A percentile compares a stretch with the other conserved stretches of the same genome.
phyloP scores from a whole-genome alignment of 2,888 invertebrate genomes.

The Rhamphomyia laevipes region DNA sequence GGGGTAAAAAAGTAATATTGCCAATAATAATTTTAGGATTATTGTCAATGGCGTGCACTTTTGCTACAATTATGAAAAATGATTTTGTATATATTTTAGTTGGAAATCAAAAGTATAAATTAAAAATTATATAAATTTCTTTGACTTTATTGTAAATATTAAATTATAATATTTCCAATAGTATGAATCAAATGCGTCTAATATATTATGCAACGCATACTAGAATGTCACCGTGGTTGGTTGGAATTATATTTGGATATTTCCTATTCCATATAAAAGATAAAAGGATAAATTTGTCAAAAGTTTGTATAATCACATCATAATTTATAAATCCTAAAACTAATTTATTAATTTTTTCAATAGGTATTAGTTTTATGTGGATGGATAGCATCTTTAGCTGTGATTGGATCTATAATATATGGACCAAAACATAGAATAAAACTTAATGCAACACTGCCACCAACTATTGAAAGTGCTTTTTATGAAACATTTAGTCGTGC shows the following conservation, averaged over 20 bases:
- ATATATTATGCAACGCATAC: constrained; percentile 23
- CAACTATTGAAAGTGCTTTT: constrained; percentile 11
- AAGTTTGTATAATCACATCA: constrained; percentile 2
- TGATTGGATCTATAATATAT: constrained; percentile 11
- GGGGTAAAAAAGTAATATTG: constrained; percentile 31
- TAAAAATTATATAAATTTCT: too few species aligned
- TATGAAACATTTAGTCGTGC: constrained; percentile 14
- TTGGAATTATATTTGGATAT: constrained; percentile 26
- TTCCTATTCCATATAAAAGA: constrained; percentile 18
- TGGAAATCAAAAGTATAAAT: too few species aligned
- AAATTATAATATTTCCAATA: too few species aligned
- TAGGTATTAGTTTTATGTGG: background rate
- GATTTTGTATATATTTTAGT: background rate
- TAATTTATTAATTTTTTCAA: background rate
- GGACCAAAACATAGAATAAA: constrained; percentile 9
- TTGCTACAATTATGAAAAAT: constrained; percentile 28
- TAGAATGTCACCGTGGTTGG: constrained; percentile 24
- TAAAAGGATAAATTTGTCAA: constrained; percentile 14
- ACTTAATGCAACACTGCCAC: background rate
- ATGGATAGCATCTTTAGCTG: constrained; percentile 11
- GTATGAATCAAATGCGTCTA: background rate
- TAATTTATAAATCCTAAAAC: background rate
- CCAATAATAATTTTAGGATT: constrained; percentile 27
- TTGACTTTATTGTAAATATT: too few species aligned
- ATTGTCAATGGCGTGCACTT: constrained; percentile 30